Conservation (phyloP, 2,113 vertebrate species). For the Gila orcuttii region DNA sequence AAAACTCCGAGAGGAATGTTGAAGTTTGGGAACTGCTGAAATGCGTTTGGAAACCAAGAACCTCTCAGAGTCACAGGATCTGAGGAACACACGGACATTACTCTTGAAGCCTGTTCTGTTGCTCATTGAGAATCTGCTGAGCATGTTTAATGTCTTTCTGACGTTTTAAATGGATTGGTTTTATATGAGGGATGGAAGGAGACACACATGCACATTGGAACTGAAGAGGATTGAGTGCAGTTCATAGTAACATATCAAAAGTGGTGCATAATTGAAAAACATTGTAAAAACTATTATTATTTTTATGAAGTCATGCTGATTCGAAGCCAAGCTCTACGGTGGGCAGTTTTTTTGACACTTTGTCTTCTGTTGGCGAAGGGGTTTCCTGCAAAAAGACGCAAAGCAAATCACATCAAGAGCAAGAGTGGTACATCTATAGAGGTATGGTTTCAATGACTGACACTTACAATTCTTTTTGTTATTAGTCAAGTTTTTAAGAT, state of each 20-base stretch:
- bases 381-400: conserved; percentile 69
- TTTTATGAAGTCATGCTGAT: conserved; percentile 68
- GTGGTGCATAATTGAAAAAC: not conserved
- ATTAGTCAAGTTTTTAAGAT: not conserved
- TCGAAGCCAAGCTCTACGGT: conserved; percentile 63
- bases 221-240: not conserved
- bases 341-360: conserved; percentile 69
- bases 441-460: conserved; percentile 59
- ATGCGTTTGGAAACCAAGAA: conserved; percentile 33
- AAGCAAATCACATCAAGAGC: conserved; percentile 58
- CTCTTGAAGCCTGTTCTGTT: not conserved
- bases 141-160: conserved; percentile 2
- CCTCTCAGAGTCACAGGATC: not conserved
- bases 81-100: conserved; percentile 16
- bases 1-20: not conserved
- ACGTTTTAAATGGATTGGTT: conserved; percentile 6
- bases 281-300: not conserved
- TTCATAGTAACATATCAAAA: not conserved
- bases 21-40: conserved; percentile 14
- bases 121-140: not conserved
- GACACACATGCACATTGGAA: not conserved
- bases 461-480: no score
- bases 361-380: conserved; percentile 64
- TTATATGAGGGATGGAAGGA: not conserved
- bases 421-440: conserved; percentile 62